phyloP scores from a whole-genome alignment of 1,140 invertebrate genomes.

The Phthorimaea operculella region DNA sequence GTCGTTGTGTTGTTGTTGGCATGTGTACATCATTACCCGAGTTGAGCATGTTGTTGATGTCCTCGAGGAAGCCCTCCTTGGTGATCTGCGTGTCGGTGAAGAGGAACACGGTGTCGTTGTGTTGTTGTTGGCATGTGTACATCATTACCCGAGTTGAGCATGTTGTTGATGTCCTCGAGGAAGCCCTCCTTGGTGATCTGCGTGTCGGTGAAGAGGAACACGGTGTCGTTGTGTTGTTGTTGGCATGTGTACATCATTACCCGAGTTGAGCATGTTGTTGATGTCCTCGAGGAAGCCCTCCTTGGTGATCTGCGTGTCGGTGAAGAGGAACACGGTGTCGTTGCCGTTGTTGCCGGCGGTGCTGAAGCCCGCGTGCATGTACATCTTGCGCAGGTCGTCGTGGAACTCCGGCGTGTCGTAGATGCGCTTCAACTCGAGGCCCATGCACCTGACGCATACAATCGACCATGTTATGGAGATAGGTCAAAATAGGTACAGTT shows the following conservation, averaged over 20 bases:
- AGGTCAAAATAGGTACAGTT: too few relatives aligned
- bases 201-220: conserved; percentile 90
- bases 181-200: conserved; percentile 94
- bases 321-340: conserved; percentile 88
- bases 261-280: conserved; percentile 90
- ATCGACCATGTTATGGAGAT: too few relatives aligned
- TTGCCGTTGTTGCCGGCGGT: conserved; percentile 74
- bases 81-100: too few relatives aligned
- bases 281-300: conserved; percentile 95
- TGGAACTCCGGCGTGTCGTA: conserved; percentile 85
- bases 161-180: conserved; percentile 92
- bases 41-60: too few relatives aligned
- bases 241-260: too few relatives aligned
- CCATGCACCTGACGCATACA: conserved; percentile 73
- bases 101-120: too few relatives aligned
- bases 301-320: conserved; percentile 90
- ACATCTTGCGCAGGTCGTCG: conserved; percentile 81
- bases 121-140: too few relatives aligned
- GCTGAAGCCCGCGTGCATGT: conserved; percentile 67
- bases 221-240: conserved; percentile 80
- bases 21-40: too few relatives aligned
- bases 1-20: too few relatives aligned
- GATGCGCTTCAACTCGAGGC: conserved; percentile 85
- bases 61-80: too few relatives aligned
- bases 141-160: conserved; percentile 86